Percentiles rank a stretch among this genome's conserved stretches.
These are phyloP conservation scores for Rhinatrema bivittatum DNA, from an alignment of 2,797 vertebrate genomes.

Conservation along the genomic window DNA sequence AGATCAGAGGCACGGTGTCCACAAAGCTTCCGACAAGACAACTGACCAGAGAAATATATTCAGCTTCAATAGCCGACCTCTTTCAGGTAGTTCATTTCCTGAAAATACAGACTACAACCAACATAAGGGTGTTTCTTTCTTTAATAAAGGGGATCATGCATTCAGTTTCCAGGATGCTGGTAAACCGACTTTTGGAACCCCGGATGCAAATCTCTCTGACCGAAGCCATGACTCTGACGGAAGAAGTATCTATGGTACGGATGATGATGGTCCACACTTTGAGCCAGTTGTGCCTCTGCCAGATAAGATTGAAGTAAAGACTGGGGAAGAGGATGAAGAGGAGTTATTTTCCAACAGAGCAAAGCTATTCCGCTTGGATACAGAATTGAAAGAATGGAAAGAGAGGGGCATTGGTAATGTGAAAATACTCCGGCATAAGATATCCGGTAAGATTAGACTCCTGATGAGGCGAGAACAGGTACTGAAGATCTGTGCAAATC, in stretches of 20 bases:
- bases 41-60: constrained; percentile 60
- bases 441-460: constrained; percentile 87
- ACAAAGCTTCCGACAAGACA: constrained; percentile 50
- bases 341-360: constrained; percentile 93
- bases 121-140: constrained; percentile 41
- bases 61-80: constrained; percentile 70
- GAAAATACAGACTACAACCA: constrained; percentile 49
- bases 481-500: constrained; percentile 96
- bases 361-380: constrained; percentile 89
- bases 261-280: constrained; percentile 96
- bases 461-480: constrained; percentile 97
- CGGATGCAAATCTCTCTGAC: constrained; percentile 46
- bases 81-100: constrained; percentile 56
- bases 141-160: constrained; percentile 62
- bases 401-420: constrained; percentile 89
- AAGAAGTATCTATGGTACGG: constrained; percentile 71
- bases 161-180: constrained; percentile 62
- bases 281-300: constrained; percentile 95
- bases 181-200: constrained; percentile 52
- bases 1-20: constrained; percentile 55
- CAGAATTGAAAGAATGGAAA: constrained; percentile 92
- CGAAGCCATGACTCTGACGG: constrained; percentile 74
- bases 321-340: constrained; percentile 95
- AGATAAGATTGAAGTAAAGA: constrained; percentile 95
- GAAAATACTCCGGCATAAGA: constrained; percentile 87